Evolutionary conservation across 2,113 vertebrate genomes (phyloP), one percentile per base, ranked within the genome.

Genomic region (Pyxicephalus adspersus): DNA sequence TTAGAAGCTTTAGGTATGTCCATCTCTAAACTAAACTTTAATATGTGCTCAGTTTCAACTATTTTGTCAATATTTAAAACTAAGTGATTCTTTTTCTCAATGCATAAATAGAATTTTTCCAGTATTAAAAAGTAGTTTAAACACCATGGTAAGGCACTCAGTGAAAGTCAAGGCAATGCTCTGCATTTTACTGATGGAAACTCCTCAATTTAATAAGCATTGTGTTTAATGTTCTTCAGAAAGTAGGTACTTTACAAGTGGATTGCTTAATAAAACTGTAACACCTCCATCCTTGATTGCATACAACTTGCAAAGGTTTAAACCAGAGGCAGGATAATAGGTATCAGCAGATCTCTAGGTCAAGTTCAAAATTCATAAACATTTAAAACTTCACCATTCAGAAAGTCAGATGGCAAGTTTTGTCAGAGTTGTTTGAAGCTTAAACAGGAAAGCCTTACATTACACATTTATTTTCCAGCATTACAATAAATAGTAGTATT

Each of bases 171-270:
- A 29, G 19, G 15, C 29, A 38, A 58, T 38, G 34, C 68, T 29
- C n/a, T 20, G 19, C 18, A 23, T 63, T 50, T 77, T 55, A 66
- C 17, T 65, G 16, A 54, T 66, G 76, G 23, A 66, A 52, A 66
- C 15, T 55, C 23, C 66, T 51, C 26, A 77, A 20, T 75, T 77
- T 28, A 66, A 23, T 66, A 55, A 38, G 63, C 75, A 22, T 28
- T 34, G 26, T 65, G 75, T 65, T 77, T 54, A 65, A 77, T 8
- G 26, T 55, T 22, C 63, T 23, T n/a, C 17, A 34, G 26, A 65
- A 55, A 20, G 34, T 45, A 57, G 19, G 52, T 31, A 73, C n/a
- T 73, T 57, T 73, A 73, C 28, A 57, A 34, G 29, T 19, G 57
- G 22, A 57, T 18, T 18, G 52, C 70, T 57, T 58, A 52, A 16